Percentiles rank a stretch among this genome's conserved stretches.
Evolutionary conservation across 2,888 invertebrate genomes (phyloP).

Genomic region (Unio delphinus): DNA sequence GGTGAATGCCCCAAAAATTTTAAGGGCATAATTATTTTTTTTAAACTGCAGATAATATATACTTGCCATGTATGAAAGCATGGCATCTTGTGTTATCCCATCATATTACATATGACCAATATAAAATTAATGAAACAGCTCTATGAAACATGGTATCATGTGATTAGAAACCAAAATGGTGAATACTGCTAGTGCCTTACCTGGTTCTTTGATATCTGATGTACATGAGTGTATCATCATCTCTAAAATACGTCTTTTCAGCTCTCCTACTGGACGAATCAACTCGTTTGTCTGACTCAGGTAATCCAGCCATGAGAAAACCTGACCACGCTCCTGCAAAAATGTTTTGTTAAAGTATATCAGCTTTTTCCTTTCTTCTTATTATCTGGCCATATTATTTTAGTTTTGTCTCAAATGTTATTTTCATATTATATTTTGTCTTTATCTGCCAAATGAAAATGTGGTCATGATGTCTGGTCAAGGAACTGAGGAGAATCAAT

Average conservation of each 20-base stretch:
- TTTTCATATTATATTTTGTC: no score
- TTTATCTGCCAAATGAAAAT: no score
- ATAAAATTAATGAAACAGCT: background rate
- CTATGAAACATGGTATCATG: background rate
- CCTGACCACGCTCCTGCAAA: constrained; percentile 76
- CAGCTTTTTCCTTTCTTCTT: no score
- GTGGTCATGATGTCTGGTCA: no score
- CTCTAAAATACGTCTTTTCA: constrained; percentile 76
- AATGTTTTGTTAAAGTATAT: no score
- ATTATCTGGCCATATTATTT: no score
- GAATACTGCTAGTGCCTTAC: constrained; percentile 30
- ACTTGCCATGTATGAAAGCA: no score
- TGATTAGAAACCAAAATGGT: background rate
- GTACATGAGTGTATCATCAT: constrained; percentile 77
- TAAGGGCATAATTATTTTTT: no score
- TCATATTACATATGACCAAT: background rate
- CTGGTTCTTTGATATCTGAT: constrained; percentile 75
- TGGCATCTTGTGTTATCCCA: background rate
- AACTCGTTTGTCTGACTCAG: constrained; percentile 76
- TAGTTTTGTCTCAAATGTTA: no score
- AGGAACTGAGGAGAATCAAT: no score
- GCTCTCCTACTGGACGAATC: constrained; percentile 75
- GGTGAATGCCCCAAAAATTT: no score
- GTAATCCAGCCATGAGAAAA: constrained; percentile 77
- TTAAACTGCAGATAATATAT: no score